phyloP scores from a whole-genome alignment of 2,113 vertebrate genomes.

The Pteropus alecto region DNA sequence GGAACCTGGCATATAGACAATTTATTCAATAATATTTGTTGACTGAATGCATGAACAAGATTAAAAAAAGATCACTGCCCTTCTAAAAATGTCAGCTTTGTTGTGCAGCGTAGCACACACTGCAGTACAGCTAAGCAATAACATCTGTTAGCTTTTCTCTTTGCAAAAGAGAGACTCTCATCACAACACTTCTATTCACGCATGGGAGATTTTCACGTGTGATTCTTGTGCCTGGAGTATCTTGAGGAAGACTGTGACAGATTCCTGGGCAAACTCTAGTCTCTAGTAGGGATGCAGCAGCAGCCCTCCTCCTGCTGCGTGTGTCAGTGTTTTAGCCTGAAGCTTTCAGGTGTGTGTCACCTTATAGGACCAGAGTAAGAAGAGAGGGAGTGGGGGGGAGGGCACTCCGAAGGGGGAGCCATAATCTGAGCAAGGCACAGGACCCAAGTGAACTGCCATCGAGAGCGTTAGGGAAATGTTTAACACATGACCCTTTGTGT shows the following conservation, averaged over 20 bases:
- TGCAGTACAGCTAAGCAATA: neutral
- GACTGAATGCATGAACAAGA: neutral
- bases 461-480: neutral
- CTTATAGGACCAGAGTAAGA: neutral
- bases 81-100: conserved; percentile 35
- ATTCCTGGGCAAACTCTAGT: neutral
- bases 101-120: neutral
- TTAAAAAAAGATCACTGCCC: neutral
- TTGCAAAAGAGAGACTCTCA: neutral
- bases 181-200: neutral
- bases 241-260: neutral
- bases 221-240: neutral
- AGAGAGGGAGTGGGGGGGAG: neutral
- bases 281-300: neutral
- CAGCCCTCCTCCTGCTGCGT: neutral
- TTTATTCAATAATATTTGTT: neutral
- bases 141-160: neutral
- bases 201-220: neutral
- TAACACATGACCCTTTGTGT: neutral
- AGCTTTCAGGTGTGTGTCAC: neutral
- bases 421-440: neutral
- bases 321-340: neutral
- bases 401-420: too few species aligned
- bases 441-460: neutral
- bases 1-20: neutral